Evolutionary conservation across 2,113 vertebrate species (phyloP), one percentile per base, ranked within the genome.

Genomic region (Chinchilla lanigera): DNA sequence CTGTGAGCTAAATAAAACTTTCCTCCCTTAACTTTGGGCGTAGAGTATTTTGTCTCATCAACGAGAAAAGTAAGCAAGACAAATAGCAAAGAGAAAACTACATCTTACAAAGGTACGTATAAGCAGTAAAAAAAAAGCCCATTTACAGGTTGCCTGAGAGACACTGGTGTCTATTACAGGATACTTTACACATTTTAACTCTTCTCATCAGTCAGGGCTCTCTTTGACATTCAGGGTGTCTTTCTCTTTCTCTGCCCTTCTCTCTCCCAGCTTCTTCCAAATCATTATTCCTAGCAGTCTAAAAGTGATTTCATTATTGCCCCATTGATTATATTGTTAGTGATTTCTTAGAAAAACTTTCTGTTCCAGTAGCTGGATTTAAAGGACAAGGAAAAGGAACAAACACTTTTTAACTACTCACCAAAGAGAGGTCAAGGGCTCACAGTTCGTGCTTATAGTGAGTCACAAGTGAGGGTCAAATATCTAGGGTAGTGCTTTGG

Each of bases 391-490:
- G n/a, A 61, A 41, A 73, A 28, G 35, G 0, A 41, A 38, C 0
- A 19, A 47, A 16, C 4, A 7, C 1, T 83, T 50, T 9, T 13
- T 33, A 50, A 63, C 8, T 73, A 7, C 9, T 47, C 60, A 60
- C 1, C 13, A 73, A 93, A 60, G 33, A 30, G 54, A 73, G 13
- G 16, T 54, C 33, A 11, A 3, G 6, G 35, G 33, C 50, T 50
- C 4, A 6, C 4, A 6, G 3, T 30, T 24, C n/a, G 61, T 47
- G 65, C 35, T 9, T 0, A 1, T 35, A 38, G 5, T 11, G 81
- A 38, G 10, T 17, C 1, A 3, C 1, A 2, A 6, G 0, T 19
- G 2, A 9, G 1, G 11, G 2, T 8, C 13, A 16, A 4, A 0
- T 24, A 50, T 35, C 7, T 19, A 26, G 17, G 26, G 7, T 22